These are phyloP conservation scores for Physocephala rufipes DNA, from an alignment of 2,888 invertebrate genomes.

Conservation along the genomic window DNA sequence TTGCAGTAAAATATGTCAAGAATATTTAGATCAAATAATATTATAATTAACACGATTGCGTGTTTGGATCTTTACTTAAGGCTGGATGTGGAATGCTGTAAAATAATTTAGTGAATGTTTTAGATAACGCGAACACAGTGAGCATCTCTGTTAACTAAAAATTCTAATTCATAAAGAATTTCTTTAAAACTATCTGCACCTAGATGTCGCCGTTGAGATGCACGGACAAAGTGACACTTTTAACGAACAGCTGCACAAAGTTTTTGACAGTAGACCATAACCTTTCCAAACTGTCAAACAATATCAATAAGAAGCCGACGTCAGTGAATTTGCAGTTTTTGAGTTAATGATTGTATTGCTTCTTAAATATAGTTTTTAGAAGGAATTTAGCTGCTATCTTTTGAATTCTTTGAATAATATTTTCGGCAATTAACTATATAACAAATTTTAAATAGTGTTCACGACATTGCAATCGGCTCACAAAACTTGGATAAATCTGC, in stretches of 20 bases:
- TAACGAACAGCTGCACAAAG: not conserved
- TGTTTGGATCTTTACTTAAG: not conserved
- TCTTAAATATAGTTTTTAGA: conserved; percentile 1
- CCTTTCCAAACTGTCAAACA: conserved; percentile 23
- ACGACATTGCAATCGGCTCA: not conserved
- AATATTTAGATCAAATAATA: no score
- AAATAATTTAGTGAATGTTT: no score
- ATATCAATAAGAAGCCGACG: conserved; percentile 33
- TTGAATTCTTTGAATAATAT: not conserved
- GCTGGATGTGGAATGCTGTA: not conserved
- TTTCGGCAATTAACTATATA: not conserved
- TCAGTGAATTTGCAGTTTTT: conserved; percentile 49
- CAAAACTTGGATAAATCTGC: not conserved
- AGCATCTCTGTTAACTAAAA: not conserved
- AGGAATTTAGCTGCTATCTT: not conserved
- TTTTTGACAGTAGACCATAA: not conserved
- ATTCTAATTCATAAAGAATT: no score
- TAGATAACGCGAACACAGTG: no score
- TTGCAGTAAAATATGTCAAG: no score
- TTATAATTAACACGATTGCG: no score
- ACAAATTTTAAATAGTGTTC: not conserved
- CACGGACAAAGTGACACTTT: not conserved
- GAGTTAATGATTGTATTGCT: conserved; percentile 19
- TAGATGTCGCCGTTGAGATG: not conserved
- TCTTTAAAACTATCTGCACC: not conserved